Conservation (phyloP, 2,888 invertebrate species). For the Pristionchus japonicus region DNA sequence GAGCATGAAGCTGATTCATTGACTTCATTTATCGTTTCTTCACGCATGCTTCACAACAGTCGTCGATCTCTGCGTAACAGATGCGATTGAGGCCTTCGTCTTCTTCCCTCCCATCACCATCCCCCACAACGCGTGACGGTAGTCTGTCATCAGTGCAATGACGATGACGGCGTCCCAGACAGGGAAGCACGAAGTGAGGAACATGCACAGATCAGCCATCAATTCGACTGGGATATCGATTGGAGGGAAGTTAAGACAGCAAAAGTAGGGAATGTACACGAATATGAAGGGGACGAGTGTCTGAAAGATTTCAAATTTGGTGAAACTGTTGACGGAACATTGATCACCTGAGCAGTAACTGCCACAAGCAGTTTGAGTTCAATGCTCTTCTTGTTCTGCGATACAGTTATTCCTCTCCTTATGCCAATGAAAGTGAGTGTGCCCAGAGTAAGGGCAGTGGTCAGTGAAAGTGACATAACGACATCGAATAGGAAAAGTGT, state of each 20-base stretch:
- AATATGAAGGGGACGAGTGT: neutral
- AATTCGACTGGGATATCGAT: neutral
- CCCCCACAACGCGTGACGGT: neutral
- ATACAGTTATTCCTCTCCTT: neutral
- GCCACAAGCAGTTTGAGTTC: neutral
- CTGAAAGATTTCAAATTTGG: neutral
- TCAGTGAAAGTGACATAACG: neutral
- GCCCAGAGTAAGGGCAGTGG: neutral
- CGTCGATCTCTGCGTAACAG: neutral
- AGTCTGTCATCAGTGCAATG: neutral
- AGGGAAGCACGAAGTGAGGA: neutral
- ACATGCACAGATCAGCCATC: neutral
- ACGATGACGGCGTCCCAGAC: neutral
- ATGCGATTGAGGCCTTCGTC: neutral
- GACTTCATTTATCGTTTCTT: neutral
- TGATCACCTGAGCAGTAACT: neutral
- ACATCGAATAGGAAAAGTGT: neutral
- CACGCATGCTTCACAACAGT: neutral
- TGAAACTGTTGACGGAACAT: neutral
- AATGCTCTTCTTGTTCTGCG: neutral
- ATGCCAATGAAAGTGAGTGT: neutral
- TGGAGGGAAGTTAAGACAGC: neutral
- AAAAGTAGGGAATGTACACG: conserved; percentile 26
- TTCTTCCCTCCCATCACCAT: neutral
- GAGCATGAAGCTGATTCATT: neutral